These are phyloP conservation scores for Melanotaenia pygmaea DNA, from an alignment of 2,797 vertebrate genomes.

Conservation along the genomic window DNA sequence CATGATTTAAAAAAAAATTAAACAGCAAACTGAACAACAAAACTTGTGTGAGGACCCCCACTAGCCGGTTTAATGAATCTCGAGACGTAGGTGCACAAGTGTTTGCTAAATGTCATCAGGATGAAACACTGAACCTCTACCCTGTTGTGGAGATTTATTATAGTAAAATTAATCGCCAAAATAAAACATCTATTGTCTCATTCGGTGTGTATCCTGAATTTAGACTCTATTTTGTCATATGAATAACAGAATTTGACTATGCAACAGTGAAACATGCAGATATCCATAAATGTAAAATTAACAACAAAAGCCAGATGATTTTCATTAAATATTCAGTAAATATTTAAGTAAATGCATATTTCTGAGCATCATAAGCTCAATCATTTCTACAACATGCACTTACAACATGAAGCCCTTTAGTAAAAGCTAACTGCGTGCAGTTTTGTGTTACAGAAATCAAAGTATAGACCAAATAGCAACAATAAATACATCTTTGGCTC, in stretches of 20 bases:
- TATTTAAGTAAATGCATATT: conserved; percentile 1
- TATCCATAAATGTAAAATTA: conserved; percentile 43
- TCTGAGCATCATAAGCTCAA: conserved; percentile 22
- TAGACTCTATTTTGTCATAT: conserved; percentile 13
- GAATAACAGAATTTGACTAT: conserved; percentile 23
- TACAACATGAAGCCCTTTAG: conserved; percentile 20
- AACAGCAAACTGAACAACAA: conserved; percentile 41
- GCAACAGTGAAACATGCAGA: conserved; percentile 22
- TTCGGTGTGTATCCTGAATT: background rate
- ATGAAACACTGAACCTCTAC: conserved; percentile 7
- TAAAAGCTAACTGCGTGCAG: background rate
- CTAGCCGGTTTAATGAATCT: conserved; percentile 2
- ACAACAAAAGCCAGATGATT: conserved; percentile 21
- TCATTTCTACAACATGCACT: conserved; percentile 13
- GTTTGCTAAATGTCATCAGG: conserved; percentile 1
- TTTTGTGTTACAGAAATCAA: conserved; percentile 20
- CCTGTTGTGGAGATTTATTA: conserved; percentile 17
- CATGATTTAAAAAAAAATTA: background rate
- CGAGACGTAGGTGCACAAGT: background rate
- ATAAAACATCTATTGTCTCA: background rate
- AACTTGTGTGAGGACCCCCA: conserved; percentile 31
- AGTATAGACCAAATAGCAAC: conserved; percentile 15
- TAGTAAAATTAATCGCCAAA: background rate
- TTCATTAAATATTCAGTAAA: background rate
- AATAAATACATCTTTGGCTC: conserved; percentile 30